A percentile compares a stretch with the other conserved stretches of the same genome.
phyloP scores from a whole-genome alignment of 2,888 invertebrate species.

The Netelia virgata region DNA sequence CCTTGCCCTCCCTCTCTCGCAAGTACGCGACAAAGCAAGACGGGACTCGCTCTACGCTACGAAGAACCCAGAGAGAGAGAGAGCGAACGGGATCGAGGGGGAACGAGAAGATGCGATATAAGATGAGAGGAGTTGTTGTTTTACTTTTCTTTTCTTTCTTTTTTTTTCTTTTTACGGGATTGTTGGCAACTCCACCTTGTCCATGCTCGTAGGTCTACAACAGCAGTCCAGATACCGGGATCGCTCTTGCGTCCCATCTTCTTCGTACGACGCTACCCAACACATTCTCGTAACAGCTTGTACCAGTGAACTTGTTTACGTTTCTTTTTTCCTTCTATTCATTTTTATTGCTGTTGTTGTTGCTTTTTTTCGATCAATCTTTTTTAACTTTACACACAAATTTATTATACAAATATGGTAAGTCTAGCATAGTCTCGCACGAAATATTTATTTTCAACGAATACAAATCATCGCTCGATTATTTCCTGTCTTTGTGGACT shows the following conservation, averaged over 20 bases:
- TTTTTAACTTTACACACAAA: neutral
- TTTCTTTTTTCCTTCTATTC: neutral
- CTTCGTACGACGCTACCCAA: constrained; percentile 1
- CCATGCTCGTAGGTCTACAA: constrained; percentile 2
- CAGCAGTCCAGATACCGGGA: constrained; percentile 18
- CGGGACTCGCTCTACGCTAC: constrained; percentile 12
- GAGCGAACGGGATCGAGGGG: constrained; percentile 49
- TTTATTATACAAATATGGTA: neutral
- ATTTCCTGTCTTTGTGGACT: neutral
- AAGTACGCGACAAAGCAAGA: constrained; percentile 40
- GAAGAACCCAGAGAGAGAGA: constrained; percentile 34
- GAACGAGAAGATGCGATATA: constrained; percentile 31
- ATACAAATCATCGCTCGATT: neutral
- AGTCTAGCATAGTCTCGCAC: too few species aligned
- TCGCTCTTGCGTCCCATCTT: constrained; percentile 16
- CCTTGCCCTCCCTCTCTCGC: constrained; percentile 28
- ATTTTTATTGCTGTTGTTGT: neutral
- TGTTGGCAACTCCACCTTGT: constrained; percentile 32
- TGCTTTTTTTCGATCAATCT: neutral
- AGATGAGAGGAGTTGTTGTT: constrained; percentile 24
- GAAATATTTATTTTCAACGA: too few species aligned
- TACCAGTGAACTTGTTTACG: neutral
- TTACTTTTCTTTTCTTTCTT: too few species aligned
- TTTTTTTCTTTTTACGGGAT: constrained; percentile 14
- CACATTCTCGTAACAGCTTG: neutral